Percentiles rank a stretch among this genome's conserved stretches.
phyloP scores from a whole-genome alignment of 2,113 vertebrate species.

The Canis aureus region DNA sequence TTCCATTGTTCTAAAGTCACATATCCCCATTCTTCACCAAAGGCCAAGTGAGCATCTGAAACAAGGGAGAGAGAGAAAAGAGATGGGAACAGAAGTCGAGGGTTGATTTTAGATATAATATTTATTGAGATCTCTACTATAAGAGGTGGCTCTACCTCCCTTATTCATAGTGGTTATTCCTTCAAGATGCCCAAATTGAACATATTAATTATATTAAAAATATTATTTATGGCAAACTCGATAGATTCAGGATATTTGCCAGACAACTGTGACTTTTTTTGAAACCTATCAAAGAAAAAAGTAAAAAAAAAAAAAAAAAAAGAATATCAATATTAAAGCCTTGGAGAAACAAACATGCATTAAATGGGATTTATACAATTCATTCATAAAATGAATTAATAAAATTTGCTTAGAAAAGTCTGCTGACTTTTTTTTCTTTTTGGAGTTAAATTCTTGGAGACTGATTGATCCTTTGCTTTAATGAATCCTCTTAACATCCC shows the following conservation, averaged over 20 bases:
- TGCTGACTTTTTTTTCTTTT: background rate
- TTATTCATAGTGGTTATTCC: background rate
- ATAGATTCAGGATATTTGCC: background rate
- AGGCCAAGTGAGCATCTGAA: background rate
- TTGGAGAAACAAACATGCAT: background rate
- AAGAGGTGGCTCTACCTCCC: background rate
- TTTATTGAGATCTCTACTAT: background rate
- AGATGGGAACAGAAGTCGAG: background rate
- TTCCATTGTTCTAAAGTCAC: background rate
- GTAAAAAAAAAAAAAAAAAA: background rate
- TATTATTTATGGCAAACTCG: background rate
- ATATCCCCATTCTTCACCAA: background rate
- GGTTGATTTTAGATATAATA: background rate
- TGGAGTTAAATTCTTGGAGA: background rate
- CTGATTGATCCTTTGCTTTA: background rate
- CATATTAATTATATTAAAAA: background rate
- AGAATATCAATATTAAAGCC: background rate
- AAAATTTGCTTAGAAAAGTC: background rate
- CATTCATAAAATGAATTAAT: background rate
- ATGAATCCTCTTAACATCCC: background rate
- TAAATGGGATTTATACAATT: constrained; percentile 4
- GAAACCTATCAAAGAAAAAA: constrained; percentile 53
- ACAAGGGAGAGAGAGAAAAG: background rate
- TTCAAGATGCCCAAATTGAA: background rate
- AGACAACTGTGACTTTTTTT: background rate